Evolutionary conservation across 37 sponge, comb jelly and placozoan species (phyloP).

Genomic region (Theonella swinhoei): DNA sequence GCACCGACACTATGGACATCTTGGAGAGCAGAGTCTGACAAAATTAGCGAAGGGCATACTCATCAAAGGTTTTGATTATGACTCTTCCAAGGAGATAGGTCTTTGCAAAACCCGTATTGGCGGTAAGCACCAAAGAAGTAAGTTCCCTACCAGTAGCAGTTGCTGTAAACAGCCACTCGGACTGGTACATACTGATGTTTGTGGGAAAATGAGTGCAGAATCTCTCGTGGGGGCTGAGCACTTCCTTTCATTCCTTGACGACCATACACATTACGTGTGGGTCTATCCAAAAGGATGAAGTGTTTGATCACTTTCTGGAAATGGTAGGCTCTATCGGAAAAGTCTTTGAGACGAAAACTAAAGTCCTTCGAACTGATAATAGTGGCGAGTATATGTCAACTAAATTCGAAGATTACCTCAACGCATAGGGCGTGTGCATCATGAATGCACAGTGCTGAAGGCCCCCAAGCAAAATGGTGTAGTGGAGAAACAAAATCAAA

Average conservation of each 20-base stretch:
- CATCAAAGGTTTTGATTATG: slow-evolving; percentile 45
- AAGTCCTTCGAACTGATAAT: slow-evolving; percentile 55
- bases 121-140: slow-evolving; percentile 52
- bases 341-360: slow-evolving; percentile 1
- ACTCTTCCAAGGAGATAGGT: slow-evolving; percentile 27
- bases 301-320: slow-evolving; percentile 18
- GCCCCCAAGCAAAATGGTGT: slow-evolving; percentile 71
- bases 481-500: slow-evolving; percentile 53
- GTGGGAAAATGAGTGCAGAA: slow-evolving; percentile 45
- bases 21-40: slow-evolving; percentile 31
- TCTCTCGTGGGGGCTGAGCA: slow-evolving; percentile 24
- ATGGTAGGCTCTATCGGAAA: slow-evolving; percentile 50
- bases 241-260: slow-evolving; percentile 60
- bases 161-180: slow-evolving; percentile 30
- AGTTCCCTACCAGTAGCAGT: slow-evolving; percentile 20
- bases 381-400: slow-evolving; percentile 55
- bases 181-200: slow-evolving; percentile 54
- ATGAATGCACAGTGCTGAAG: slow-evolving; percentile 49
- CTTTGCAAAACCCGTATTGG: slow-evolving; percentile 55
- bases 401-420: slow-evolving; percentile 33
- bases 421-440: slow-evolving; percentile 47
- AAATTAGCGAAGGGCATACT: slow-evolving; percentile 38
- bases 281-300: slow-evolving; percentile 8
- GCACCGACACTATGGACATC: slow-evolving; percentile 54
- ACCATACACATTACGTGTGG: slow-evolving; percentile 43